Conservation (phyloP, 2,797 vertebrate species). For the Poeciliopsis paucimaculata region DNA sequence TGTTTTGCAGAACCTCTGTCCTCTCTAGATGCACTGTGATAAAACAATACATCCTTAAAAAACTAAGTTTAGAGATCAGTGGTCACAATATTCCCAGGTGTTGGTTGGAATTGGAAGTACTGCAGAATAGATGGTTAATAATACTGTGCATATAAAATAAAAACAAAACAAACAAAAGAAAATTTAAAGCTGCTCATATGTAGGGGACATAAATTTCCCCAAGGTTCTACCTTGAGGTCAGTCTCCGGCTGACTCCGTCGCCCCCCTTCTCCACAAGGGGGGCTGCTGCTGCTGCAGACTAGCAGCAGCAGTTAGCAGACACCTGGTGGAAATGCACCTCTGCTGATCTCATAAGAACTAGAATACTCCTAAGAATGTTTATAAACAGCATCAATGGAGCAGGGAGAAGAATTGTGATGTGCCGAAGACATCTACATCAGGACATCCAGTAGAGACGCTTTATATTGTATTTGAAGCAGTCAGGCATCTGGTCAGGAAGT, state of each 20-base stretch:
- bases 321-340: background rate
- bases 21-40: slow-evolving; percentile 6
- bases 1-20: slow-evolving; percentile 19
- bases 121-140: background rate
- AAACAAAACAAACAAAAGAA: background rate
- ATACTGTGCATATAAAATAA: background rate
- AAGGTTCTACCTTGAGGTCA: background rate
- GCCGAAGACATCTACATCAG: background rate
- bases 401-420: background rate
- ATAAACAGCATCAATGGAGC: background rate
- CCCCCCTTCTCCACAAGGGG: too few relatives aligned
- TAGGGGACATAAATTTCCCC: background rate
- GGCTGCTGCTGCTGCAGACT: too few relatives aligned
- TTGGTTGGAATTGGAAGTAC: background rate
- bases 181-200: background rate
- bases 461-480: background rate
- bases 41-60: background rate
- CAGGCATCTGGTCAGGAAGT: background rate
- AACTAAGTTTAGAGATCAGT: too few relatives aligned
- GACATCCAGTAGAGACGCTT: background rate
- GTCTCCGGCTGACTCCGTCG: background rate
- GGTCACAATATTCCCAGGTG: background rate
- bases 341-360: background rate
- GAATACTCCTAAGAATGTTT: background rate
- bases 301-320: background rate